These are phyloP conservation scores for Laspeyria flexula DNA, from an alignment of 2,888 invertebrate genomes.

Conservation along the genomic window DNA sequence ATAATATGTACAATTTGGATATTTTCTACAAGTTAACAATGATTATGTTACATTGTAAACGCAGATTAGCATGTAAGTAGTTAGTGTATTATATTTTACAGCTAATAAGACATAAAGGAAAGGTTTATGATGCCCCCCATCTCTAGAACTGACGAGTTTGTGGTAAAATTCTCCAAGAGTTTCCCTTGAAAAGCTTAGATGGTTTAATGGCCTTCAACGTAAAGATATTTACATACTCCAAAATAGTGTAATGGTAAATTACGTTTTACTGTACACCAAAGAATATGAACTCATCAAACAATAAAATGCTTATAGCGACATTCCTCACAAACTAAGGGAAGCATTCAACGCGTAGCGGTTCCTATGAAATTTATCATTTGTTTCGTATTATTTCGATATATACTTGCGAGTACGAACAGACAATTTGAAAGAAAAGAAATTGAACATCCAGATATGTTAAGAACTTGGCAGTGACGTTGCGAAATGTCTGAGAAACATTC, in stretches of 20 bases:
- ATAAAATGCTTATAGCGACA: conserved; percentile 17
- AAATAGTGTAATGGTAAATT: conserved; percentile 24
- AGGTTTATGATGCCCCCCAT: conserved; percentile 14
- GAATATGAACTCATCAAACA: conserved; percentile 14
- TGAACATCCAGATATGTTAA: conserved; percentile 46
- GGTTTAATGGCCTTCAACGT: conserved; percentile 14
- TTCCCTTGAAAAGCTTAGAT: conserved; percentile 26
- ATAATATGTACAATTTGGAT: too few relatives aligned
- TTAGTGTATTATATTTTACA: conserved; percentile 7
- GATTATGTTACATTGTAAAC: background rate
- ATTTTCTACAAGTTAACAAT: conserved; percentile 3
- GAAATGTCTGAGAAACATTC: conserved; percentile 55
- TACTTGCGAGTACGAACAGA: conserved; percentile 16
- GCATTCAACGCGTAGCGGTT: conserved; percentile 8
- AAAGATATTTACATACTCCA: conserved; percentile 24
- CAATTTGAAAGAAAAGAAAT: conserved; percentile 34
- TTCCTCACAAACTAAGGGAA: conserved; percentile 18
- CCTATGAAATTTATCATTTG: conserved; percentile 19
- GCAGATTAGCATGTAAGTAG: conserved; percentile 6
- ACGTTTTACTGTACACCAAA: conserved; percentile 13
- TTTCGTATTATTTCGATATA: conserved; percentile 12
- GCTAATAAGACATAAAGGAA: conserved; percentile 6
- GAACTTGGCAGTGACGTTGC: conserved; percentile 45
- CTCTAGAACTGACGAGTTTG: conserved; percentile 6
- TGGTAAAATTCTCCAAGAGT: conserved; percentile 21